phyloP scores from a whole-genome alignment of 2,797 vertebrate species.

The Notolepis coatsorum region DNA sequence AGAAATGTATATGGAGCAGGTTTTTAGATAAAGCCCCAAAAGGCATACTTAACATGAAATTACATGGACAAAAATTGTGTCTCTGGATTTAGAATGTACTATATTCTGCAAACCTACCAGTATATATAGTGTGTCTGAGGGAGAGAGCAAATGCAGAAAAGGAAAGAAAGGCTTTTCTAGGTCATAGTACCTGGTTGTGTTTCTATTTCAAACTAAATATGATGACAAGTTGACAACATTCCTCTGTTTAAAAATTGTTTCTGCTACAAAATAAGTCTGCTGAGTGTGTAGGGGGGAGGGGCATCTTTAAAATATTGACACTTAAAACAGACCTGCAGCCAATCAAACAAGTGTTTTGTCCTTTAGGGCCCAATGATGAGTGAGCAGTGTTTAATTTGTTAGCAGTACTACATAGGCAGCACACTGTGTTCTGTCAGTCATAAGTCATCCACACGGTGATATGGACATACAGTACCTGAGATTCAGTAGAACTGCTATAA shows the following conservation, averaged over 20 bases:
- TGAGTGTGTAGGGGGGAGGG: background rate
- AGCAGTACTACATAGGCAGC: too few species aligned
- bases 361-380: background rate
- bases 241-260: constrained; percentile 11
- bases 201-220: constrained; percentile 46
- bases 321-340: background rate
- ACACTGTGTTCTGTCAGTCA: constrained; percentile 1
- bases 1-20: too few species aligned
- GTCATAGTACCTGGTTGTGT: constrained; percentile 45
- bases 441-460: constrained; percentile 3
- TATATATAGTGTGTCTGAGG: constrained; percentile 19
- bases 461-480: background rate
- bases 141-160: constrained; percentile 15
- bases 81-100: too few species aligned
- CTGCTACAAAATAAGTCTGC: constrained; percentile 2
- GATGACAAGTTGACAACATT: constrained; percentile 27
- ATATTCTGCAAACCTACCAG: too few species aligned
- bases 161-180: constrained; percentile 60
- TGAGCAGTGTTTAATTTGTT: constrained; percentile 13
- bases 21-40: too few species aligned
- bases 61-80: too few species aligned
- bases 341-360: constrained; percentile 29
- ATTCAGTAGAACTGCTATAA: background rate
- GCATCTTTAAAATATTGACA: background rate
- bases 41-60: too few species aligned